Base-by-base conservation (phyloP, 1,140 invertebrate genomes). In the Drosophila pandora region DNA sequence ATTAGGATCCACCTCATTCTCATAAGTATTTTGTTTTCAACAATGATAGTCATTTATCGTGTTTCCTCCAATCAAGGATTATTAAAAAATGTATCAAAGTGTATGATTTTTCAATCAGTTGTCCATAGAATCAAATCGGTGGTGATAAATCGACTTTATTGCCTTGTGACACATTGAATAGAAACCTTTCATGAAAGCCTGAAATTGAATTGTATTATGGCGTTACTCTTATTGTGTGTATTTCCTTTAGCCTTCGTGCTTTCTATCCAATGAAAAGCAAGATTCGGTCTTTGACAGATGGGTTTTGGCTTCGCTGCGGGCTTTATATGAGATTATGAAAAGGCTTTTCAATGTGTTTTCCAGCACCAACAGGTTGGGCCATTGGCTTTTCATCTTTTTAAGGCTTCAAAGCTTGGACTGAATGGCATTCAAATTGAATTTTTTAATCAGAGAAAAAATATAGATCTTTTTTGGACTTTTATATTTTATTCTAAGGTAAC, bases 151-250 rank as follows among this genome's bases (percentile, higher is more conserved):
- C 67, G 63, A 23, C 39, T 21, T 55, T 67, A 47, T 67, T 55
- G 62, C 54, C 55, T 41, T 69, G 50, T 32, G 43, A 39, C n/a
- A 23, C 30, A 49, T 69, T 69, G 32, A 48, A 32, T 68, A 43
- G 65, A 69, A 69, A 56, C 63, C 62, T 68, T 48, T 49, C 64
- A 56, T n/a, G 12, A 63, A 45, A 67, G 62, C 63, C 63, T 43
- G 45, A 50, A 52, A 50, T 67, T 58, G 45, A 67, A 67, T 67
- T 63, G 47, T 64, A 32, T 41, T 30, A 45, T 32, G 59, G 48
- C 63, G 64, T 53, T 53, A 43, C 52, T 47, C 50, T 48, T 56
- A 39, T 39, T 68, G 50, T 48, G 2, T 43, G 21, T 53, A 17
- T 37, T 68, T 9, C 30, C 32, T 67, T 55, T 30, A 13, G 2